Percentiles rank a stretch among this genome's conserved stretches.
Evolutionary conservation across 2,888 invertebrate genomes (phyloP).

Genomic region (Ephialtes manifestator): DNA sequence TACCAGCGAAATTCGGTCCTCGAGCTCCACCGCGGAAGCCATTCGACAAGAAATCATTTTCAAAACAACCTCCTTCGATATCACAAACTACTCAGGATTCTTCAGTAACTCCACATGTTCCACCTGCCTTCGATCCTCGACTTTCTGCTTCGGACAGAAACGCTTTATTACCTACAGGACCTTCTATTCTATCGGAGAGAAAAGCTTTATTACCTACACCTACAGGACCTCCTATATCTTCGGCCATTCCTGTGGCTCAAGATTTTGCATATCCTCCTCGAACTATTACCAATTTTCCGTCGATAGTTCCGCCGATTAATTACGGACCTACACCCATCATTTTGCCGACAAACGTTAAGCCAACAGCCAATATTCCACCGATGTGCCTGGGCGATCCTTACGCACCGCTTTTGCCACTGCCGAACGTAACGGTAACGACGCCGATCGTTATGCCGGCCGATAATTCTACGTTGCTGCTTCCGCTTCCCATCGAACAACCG

Average conservation of each 20-base stretch:
- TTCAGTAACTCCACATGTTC: background rate
- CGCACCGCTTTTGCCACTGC: constrained; percentile 38
- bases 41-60: constrained; percentile 8
- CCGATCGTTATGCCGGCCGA: background rate
- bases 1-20: constrained; percentile 17
- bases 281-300: constrained; percentile 24
- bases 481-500: constrained; percentile 43
- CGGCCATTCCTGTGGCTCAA: constrained; percentile 44
- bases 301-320: constrained; percentile 50
- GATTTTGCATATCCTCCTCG: constrained; percentile 50
- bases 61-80: constrained; percentile 49
- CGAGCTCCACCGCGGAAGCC: constrained; percentile 63
- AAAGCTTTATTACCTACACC: constrained; percentile 56
- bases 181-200: constrained; percentile 41
- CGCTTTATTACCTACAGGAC: constrained; percentile 57
- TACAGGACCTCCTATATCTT: constrained; percentile 38
- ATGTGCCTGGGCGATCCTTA: constrained; percentile 49
- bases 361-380: constrained; percentile 44
- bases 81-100: constrained; percentile 39
- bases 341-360: constrained; percentile 40
- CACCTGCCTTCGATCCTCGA: constrained; percentile 63
- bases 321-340: constrained; percentile 64
- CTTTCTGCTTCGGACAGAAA: constrained; percentile 53
- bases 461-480: constrained; percentile 54
- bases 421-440: constrained; percentile 2